Evolutionary conservation across 2,113 vertebrate species (phyloP), one percentile per base, ranked within the genome.

Genomic region (Chitala chitala): DNA sequence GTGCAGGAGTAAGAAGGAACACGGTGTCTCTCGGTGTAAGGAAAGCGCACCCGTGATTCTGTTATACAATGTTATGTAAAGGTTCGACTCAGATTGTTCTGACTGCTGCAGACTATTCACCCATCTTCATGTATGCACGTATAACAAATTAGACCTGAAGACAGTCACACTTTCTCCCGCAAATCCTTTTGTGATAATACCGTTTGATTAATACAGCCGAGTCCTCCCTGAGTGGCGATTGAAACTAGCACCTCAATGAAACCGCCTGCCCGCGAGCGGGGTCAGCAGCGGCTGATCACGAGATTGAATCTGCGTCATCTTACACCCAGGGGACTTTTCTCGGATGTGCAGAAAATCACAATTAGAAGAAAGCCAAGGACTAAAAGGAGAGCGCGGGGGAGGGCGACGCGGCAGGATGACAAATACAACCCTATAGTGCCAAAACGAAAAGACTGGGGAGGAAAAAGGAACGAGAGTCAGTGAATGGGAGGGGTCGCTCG

Each of bases 221-320:
- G 13, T 12, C 20, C 3, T 15, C 20, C 22, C 53, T 56, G 36
- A 58, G 51, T 31, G 15, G 36, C 3, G 1, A 58, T 38, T 33
- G n/a, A 51, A 70, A 69, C n/a, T 26, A 26, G 50, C 46, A 54
- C 51, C n/a, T 38, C n/a, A 22, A 53, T 33, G 54, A 69, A 5
- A 13, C 13, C 20, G 17, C 5, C 51, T 61, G 13, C n/a, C 15
- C 29, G 9, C 9, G 10, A 24, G 2, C 26, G 12, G 40, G 36
- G 65, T 58, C 10, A 24, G 53, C 17, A 31, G 54, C 42, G 29
- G 15, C 24, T 17, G 44, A 51, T 54, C 75, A 63, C 29, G 33
- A 42, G 71, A 69, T 20, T n/a, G 10, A 54, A 33, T 40, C 31
- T 74, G 76, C 71, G 76, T 77, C 76, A 77, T 63, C 33, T 40